Percentiles rank a stretch among this genome's conserved stretches.
Conservation (phyloP, 2,888 invertebrate genomes). For the Ophion costatus region DNA sequence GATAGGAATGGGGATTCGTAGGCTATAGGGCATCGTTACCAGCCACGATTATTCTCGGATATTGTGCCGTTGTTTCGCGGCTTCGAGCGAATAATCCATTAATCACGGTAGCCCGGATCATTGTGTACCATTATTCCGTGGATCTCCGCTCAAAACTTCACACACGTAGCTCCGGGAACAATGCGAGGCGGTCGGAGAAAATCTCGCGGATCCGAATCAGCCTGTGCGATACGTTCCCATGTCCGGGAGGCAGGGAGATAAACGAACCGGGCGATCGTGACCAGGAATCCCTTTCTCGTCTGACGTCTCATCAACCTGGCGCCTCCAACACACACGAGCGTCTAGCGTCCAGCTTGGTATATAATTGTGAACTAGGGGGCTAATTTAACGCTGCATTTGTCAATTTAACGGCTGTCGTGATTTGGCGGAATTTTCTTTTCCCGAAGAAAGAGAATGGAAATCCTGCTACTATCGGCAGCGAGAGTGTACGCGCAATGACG, state of each 20-base stretch:
- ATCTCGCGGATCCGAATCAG: conserved; percentile 36
- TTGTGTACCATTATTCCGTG: conserved; percentile 6
- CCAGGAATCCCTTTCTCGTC: conserved; percentile 48
- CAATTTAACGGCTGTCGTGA: not conserved
- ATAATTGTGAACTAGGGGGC: conserved; percentile 13
- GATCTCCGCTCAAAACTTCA: conserved; percentile 3
- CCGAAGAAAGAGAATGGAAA: not conserved
- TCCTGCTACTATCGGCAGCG: conserved; percentile 1
- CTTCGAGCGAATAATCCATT: not conserved
- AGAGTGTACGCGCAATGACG: not conserved
- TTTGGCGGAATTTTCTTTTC: not conserved
- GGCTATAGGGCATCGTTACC: conserved; percentile 30
- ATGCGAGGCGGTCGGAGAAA: conserved; percentile 14
- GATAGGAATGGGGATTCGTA: conserved; percentile 29
- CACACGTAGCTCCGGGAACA: not conserved
- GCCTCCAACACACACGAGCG: not conserved
- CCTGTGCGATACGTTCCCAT: conserved; percentile 39
- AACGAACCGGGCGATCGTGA: conserved; percentile 54
- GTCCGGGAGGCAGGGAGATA: conserved; percentile 38
- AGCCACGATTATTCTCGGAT: not conserved
- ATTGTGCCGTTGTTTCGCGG: not conserved
- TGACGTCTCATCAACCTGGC: conserved; percentile 33
- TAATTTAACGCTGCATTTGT: conserved; percentile 14
- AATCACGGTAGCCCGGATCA: conserved; percentile 10
- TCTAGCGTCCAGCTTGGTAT: conserved; percentile 1